Evolutionary conservation across 2,113 vertebrate genomes (phyloP).

Genomic region (Callipepla californica): DNA sequence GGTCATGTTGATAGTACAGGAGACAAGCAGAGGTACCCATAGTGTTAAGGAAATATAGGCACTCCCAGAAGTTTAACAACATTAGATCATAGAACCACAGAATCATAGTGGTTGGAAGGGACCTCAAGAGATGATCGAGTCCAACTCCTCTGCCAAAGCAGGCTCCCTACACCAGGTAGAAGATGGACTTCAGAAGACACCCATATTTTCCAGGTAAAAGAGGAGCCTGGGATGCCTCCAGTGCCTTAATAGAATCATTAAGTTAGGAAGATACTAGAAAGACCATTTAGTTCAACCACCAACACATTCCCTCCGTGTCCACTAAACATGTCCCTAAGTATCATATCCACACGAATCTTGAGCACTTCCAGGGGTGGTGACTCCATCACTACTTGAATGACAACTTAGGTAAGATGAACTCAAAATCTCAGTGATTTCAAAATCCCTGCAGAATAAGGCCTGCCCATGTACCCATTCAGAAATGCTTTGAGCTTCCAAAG

Average conservation of each 20-base stretch:
- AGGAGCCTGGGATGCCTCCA: neutral
- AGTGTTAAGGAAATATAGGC: neutral
- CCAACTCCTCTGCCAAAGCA: no score
- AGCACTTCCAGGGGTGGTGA: no score
- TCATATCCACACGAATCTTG: no score
- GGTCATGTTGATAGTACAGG: neutral
- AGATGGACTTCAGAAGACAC: neutral
- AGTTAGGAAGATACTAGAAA: no score
- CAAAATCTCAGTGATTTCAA: neutral
- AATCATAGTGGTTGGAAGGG: no score
- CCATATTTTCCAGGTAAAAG: accelerated
- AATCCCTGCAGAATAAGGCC: neutral
- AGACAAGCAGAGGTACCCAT: neutral
- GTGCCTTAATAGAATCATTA: neutral
- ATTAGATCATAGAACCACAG: no score
- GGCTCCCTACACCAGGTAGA: no score
- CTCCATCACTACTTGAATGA: neutral
- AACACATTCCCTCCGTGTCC: no score
- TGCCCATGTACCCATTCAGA: neutral
- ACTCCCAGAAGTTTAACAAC: neutral
- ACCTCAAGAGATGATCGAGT: no score
- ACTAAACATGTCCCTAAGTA: no score
- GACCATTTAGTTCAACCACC: no score
- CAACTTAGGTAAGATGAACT: neutral
- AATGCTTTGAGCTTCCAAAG: neutral